Evolutionary conservation across 2,113 vertebrate genomes (phyloP).

Genomic region (Perca schrenkii): DNA sequence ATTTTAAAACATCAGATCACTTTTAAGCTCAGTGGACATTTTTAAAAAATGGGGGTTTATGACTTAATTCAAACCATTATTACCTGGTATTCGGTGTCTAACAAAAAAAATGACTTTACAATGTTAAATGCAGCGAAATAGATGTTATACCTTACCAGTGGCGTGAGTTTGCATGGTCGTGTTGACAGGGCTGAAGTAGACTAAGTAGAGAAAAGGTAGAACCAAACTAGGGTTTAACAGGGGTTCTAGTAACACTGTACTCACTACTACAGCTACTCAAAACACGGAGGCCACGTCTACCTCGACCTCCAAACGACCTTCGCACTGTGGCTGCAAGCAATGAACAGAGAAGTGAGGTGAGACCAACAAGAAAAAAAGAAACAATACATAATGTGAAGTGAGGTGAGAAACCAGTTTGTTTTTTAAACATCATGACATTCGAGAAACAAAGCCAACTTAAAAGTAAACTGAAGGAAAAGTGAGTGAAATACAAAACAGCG

Average conservation of each 20-base stretch:
- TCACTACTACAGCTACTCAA: conserved; percentile 90
- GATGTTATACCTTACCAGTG: neutral
- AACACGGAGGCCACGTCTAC: conserved; percentile 91
- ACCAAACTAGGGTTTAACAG: conserved; percentile 70
- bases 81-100: neutral
- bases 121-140: neutral
- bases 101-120: neutral
- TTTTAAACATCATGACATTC: conserved; percentile 43
- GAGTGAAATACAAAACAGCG: conserved; percentile 21
- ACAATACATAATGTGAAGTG: conserved; percentile 61
- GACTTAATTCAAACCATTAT: neutral
- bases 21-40: conserved; percentile 68
- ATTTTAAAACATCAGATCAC: too few species aligned
- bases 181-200: conserved; percentile 50
- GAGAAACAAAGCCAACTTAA: conserved; percentile 41
- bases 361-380: conserved; percentile 76
- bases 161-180: conserved; percentile 46
- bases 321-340: conserved; percentile 92
- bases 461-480: conserved; percentile 17
- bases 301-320: conserved; percentile 95
- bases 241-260: conserved; percentile 83
- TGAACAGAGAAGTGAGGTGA: conserved; percentile 87
- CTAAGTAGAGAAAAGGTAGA: conserved; percentile 58
- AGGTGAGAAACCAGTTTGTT: conserved; percentile 25
- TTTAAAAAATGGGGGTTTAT: conserved; percentile 15